Conservation (phyloP, 2,113 vertebrate species). For the Salminus brasiliensis region DNA sequence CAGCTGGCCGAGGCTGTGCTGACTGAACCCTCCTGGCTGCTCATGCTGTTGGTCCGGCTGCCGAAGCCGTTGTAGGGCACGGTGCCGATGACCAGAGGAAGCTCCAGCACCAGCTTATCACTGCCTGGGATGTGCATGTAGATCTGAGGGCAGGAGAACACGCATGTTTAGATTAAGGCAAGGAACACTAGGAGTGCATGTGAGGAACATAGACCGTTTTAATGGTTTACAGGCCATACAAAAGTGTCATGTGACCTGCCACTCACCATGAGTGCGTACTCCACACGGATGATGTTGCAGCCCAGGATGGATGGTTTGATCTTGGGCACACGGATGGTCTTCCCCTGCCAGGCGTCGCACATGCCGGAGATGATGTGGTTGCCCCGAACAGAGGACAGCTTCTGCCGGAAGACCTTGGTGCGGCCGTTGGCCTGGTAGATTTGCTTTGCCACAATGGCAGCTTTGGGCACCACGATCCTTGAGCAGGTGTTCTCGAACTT, state of each 20-base stretch:
- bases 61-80: slow-evolving; percentile 78
- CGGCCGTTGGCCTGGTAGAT: slow-evolving; percentile 86
- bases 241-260: too few species aligned
- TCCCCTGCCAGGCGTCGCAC: slow-evolving; percentile 90
- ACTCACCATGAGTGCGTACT: slow-evolving; percentile 92
- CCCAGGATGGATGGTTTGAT: slow-evolving; percentile 92
- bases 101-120: slow-evolving; percentile 90
- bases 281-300: slow-evolving; percentile 92
- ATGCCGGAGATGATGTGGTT: slow-evolving; percentile 95
- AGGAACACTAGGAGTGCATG: too few species aligned
- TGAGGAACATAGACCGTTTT: too few species aligned
- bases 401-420: slow-evolving; percentile 87
- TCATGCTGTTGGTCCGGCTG: slow-evolving; percentile 90
- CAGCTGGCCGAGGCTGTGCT: slow-evolving; percentile 88
- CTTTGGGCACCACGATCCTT: slow-evolving; percentile 95
- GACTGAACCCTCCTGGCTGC: slow-evolving; percentile 79
- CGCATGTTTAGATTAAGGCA: background rate
- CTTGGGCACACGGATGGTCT: slow-evolving; percentile 88
- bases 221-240: too few species aligned
- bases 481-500: slow-evolving; percentile 98
- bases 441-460: slow-evolving; percentile 92
- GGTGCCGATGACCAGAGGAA: slow-evolving; percentile 92
- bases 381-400: slow-evolving; percentile 89
- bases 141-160: slow-evolving; percentile 73
- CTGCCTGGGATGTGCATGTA: slow-evolving; percentile 96